A percentile compares a stretch with the other conserved stretches of the same genome.
Conservation (phyloP, 2,888 invertebrate genomes). For the Thera obeliscata region DNA sequence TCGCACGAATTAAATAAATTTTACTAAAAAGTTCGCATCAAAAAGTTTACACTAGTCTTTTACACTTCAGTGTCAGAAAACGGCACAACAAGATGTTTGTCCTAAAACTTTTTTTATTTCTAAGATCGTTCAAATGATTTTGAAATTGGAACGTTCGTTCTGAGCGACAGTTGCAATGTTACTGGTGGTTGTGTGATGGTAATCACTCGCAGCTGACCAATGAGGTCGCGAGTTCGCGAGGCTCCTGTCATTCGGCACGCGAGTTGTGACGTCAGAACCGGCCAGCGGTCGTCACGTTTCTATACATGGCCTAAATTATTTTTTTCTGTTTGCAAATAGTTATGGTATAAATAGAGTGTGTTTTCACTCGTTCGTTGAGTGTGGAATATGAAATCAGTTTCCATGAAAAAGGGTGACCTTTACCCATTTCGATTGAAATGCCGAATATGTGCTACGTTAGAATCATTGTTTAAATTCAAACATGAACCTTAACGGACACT, state of each 20-base stretch:
- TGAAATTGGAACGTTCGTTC: slow-evolving; percentile 22
- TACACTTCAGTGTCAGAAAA: slow-evolving; percentile 21
- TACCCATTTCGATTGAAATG: background rate
- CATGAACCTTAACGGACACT: too few species aligned
- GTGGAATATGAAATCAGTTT: slow-evolving; percentile 3
- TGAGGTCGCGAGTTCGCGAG: slow-evolving; percentile 31
- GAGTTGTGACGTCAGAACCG: slow-evolving; percentile 56
- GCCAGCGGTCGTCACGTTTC: slow-evolving; percentile 36
- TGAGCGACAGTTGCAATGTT: slow-evolving; percentile 31
- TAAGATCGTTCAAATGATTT: slow-evolving; percentile 4
- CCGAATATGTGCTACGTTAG: too few species aligned
- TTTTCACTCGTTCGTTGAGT: slow-evolving; percentile 7
- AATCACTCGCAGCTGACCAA: slow-evolving; percentile 23
- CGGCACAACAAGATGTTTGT: background rate
- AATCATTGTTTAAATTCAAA: too few species aligned
- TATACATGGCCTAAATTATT: slow-evolving; percentile 34
- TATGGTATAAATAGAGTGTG: slow-evolving; percentile 23
- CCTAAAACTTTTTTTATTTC: background rate
- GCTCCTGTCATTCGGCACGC: slow-evolving; percentile 46
- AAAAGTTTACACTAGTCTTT: slow-evolving; percentile 12
- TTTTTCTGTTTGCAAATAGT: slow-evolving; percentile 38
- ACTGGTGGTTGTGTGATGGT: slow-evolving; percentile 35
- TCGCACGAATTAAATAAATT: background rate
- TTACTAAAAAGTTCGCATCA: slow-evolving; percentile 3
- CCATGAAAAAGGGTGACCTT: slow-evolving; percentile 1